Conservation (phyloP, 2,797 vertebrate species). For the Steatocranus sp. region DNA sequence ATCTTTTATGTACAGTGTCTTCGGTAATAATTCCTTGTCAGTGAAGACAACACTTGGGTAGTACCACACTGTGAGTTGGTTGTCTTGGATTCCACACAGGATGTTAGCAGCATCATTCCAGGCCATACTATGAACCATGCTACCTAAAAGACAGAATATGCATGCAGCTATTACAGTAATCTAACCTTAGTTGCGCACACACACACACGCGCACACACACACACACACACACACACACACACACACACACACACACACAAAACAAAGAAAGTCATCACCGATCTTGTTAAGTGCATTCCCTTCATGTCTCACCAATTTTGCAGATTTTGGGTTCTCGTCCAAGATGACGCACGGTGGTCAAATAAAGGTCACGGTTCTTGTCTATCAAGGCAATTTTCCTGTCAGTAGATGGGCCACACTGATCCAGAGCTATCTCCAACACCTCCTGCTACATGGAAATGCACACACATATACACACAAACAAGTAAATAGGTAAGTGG, state of each 20-base stretch:
- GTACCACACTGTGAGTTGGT: slow-evolving; percentile 88
- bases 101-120: slow-evolving; percentile 93
- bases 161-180: not conserved
- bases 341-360: slow-evolving; percentile 86
- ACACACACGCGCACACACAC: not conserved
- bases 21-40: slow-evolving; percentile 89
- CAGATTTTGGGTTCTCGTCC: slow-evolving; percentile 87
- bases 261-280: not conserved
- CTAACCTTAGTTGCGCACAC: not conserved
- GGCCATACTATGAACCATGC: slow-evolving; percentile 90
- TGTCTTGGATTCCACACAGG: slow-evolving; percentile 91
- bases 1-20: slow-evolving; percentile 85
- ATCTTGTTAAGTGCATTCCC: not conserved
- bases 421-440: slow-evolving; percentile 90
- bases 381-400: slow-evolving; percentile 94
- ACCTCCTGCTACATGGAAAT: slow-evolving; percentile 82
- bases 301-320: slow-evolving; percentile 87
- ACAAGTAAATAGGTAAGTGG: not conserved
- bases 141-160: slow-evolving; percentile 69
- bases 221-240: not conserved
- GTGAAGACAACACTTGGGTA: slow-evolving; percentile 87
- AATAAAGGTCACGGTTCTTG: slow-evolving; percentile 94
- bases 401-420: slow-evolving; percentile 85
- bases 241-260: not conserved
- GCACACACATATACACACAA: not conserved